These are phyloP conservation scores for Hemaris fuciformis DNA, from an alignment of 2,888 invertebrate genomes.

Conservation along the genomic window DNA sequence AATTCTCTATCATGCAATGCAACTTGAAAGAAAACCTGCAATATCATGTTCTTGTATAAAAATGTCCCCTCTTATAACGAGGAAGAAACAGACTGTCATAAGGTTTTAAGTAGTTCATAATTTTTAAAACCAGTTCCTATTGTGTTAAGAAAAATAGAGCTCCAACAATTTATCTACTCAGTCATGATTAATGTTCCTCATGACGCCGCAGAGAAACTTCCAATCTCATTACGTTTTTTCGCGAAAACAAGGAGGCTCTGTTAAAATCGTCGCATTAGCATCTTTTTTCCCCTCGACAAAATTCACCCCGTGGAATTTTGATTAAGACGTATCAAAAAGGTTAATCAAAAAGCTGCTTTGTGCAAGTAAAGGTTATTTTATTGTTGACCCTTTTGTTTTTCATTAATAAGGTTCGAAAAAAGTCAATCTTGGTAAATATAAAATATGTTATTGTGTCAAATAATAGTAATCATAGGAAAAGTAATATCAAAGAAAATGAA, in stretches of 20 bases:
- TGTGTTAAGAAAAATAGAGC: neutral
- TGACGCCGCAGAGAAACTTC: conserved; percentile 10
- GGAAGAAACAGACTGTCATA: neutral
- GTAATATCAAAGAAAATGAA: neutral
- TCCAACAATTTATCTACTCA: conserved; percentile 7
- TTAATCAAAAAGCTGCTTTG: neutral
- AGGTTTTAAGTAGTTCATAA: neutral
- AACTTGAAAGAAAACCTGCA: neutral
- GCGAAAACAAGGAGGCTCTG: conserved; percentile 1
- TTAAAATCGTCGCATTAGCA: conserved; percentile 10
- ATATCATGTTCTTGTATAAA: neutral
- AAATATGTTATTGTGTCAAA: too few species aligned
- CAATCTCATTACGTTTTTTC: conserved; percentile 1
- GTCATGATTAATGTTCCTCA: conserved; percentile 10
- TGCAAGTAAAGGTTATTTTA: too few species aligned
- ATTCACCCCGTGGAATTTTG: neutral
- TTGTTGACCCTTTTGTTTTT: too few species aligned
- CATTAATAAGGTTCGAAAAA: too few species aligned
- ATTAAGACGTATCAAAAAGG: neutral
- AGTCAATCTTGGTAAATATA: too few species aligned
- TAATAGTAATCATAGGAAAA: too few species aligned
- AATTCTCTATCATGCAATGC: too few species aligned
- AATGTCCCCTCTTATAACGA: neutral
- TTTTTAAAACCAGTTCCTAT: neutral
- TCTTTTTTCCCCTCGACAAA: neutral